These are phyloP conservation scores for Eupithecia pulchellata DNA, from an alignment of 2,888 invertebrate species.

Conservation along the genomic window DNA sequence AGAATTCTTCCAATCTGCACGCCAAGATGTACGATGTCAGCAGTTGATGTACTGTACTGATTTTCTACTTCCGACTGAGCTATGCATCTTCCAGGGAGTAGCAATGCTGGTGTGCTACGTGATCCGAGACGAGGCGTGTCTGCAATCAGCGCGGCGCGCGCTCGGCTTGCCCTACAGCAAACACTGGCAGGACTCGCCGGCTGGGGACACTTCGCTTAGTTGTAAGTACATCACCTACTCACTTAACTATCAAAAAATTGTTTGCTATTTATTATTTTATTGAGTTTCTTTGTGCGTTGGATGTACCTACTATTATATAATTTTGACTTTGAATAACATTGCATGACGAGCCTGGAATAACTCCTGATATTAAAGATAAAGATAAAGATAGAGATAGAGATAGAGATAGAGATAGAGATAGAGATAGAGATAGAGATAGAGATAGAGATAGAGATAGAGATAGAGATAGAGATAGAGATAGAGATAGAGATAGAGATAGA, in stretches of 20 bases:
- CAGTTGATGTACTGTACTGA: too few relatives aligned
- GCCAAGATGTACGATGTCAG: too few relatives aligned
- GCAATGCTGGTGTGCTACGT: constrained; percentile 86
- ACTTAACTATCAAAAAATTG: neutral
- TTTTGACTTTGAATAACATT: neutral
- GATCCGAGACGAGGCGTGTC: constrained; percentile 84
- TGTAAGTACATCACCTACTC: constrained; percentile 67
- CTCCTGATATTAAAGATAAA: too few relatives aligned
- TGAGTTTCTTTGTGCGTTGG: neutral
- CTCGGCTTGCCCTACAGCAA: constrained; percentile 66
- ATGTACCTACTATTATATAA: neutral
- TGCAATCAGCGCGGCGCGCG: constrained; percentile 71
- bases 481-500: too few relatives aligned
- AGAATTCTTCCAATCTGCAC: too few relatives aligned
- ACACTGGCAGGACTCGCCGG: constrained; percentile 82
- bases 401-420: too few relatives aligned
- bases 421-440: too few relatives aligned
- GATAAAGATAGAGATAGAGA: too few relatives aligned
- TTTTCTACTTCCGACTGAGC: too few relatives aligned
- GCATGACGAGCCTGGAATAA: neutral
- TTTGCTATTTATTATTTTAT: neutral
- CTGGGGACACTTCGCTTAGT: constrained; percentile 85
- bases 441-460: too few relatives aligned
- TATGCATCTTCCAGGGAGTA: constrained; percentile 74
- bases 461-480: too few relatives aligned